These are phyloP conservation scores for Gracilinanus agilis DNA, from an alignment of 2,113 vertebrate species.

Conservation along the genomic window DNA sequence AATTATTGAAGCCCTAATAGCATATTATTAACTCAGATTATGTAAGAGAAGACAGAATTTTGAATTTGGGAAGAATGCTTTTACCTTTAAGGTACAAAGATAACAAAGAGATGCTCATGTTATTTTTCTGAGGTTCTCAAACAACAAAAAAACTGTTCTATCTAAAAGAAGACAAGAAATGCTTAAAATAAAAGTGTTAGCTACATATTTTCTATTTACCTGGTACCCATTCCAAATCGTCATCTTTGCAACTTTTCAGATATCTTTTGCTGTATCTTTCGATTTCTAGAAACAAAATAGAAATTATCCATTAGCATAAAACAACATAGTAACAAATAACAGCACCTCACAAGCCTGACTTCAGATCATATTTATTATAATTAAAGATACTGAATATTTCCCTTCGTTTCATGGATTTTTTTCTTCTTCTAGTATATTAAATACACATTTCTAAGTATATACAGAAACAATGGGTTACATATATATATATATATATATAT, in stretches of 20 bases:
- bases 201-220: conserved; percentile 80
- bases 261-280: conserved; percentile 92
- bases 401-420: conserved; percentile 3
- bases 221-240: conserved; percentile 87
- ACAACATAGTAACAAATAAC: background rate
- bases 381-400: background rate
- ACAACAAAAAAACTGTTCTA: conserved; percentile 34
- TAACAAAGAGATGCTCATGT: background rate
- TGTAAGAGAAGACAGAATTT: background rate
- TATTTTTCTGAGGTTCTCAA: conserved; percentile 22
- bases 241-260: conserved; percentile 77
- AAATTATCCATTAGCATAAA: conserved; percentile 57
- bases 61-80: background rate
- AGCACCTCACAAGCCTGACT: background rate
- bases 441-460: background rate
- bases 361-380: conserved; percentile 41
- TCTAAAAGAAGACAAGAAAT: conserved; percentile 5
- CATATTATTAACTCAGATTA: background rate
- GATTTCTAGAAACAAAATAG: conserved; percentile 82
- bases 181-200: conserved; percentile 40
- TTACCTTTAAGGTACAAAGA: background rate
- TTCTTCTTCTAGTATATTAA: background rate
- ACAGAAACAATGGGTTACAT: background rate
- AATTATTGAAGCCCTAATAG: background rate
- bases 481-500: too few relatives aligned